Base-by-base conservation (phyloP, 2,113 vertebrate genomes). In the Cheirogaleus medius region DNA sequence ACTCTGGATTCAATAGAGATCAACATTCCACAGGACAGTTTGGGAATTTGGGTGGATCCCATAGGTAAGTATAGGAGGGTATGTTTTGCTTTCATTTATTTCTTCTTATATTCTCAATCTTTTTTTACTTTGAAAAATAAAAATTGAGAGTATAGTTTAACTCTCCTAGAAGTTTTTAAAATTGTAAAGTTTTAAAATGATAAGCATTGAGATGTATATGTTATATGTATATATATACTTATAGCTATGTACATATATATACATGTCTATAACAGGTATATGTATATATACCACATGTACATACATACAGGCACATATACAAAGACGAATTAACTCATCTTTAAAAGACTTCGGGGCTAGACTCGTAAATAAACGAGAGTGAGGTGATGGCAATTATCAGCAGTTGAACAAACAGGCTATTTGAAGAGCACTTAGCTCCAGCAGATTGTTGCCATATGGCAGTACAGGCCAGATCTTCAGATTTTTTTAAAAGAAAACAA, bases 1-100 rank as follows among this genome's bases (percentile, higher is more conserved):
- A 73, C 64, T 78, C 98, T 98, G 5, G 98, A 99, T 4, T 95
- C 98, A 0, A 73, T 99, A 56, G 92, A 97, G 15, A 93, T 99
- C 80, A 97, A 94, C 37, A 97, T 99, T 74, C 98, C 98, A 47
- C 98, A 98, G 18, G 98, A 98, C 12, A 98, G 98, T 78, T 93
- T 99, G 47, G 99, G 98, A 83, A 98, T 99, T 82, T 99, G 99
- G 99, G 99, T 99, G 34, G 99, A 99, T 98, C 99, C 99, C 32
- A 99, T 99, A 78, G 99, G 99, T 99, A 97, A 97, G 94, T 73
- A 69, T 34, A 15, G 47, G 92, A 54, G 21, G 42, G 8, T 13
- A 2, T 39, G 15, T 85, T 85, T 87, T 80, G 37, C 54, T 83
- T 34, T 13, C 1, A 74, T 56, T 69, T 18, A 0, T 88, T 88